These are phyloP conservation scores for Ladona fulva DNA, from an alignment of 1,140 invertebrate genomes.

Conservation along the genomic window DNA sequence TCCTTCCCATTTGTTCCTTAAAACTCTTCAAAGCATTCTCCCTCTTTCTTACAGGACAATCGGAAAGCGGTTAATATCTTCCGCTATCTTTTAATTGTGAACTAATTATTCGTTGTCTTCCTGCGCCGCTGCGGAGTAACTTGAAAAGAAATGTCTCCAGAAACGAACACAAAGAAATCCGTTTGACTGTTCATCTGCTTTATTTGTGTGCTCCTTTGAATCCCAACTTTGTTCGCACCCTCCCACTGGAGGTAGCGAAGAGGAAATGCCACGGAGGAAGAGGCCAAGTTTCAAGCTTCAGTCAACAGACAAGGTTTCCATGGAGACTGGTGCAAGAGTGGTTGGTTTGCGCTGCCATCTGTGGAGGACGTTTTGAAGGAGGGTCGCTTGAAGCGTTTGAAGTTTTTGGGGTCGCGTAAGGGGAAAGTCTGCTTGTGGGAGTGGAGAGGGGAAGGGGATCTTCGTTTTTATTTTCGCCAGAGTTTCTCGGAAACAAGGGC, in stretches of 20 bases:
- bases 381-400: not conserved
- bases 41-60: too few relatives aligned
- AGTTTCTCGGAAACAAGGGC: not conserved
- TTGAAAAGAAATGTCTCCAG: not conserved
- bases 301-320: constrained; percentile 4
- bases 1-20: too few relatives aligned
- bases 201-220: not conserved
- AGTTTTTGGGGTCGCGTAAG: not conserved
- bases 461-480: not conserved
- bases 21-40: too few relatives aligned
- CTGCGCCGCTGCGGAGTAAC: not conserved
- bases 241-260: not conserved
- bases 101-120: not conserved
- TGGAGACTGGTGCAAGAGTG: constrained; percentile 2
- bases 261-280: not conserved
- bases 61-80: not conserved
- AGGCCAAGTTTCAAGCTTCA: not conserved
- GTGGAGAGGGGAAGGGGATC: not conserved
- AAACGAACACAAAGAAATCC: not conserved
- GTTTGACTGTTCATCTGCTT: not conserved
- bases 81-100: constrained; percentile 6
- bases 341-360: not conserved
- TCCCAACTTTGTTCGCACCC: not conserved
- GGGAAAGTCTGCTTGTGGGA: not conserved
- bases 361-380: not conserved